phyloP scores from a whole-genome alignment of 1,140 invertebrate species.

The Pteromalus puparum region DNA sequence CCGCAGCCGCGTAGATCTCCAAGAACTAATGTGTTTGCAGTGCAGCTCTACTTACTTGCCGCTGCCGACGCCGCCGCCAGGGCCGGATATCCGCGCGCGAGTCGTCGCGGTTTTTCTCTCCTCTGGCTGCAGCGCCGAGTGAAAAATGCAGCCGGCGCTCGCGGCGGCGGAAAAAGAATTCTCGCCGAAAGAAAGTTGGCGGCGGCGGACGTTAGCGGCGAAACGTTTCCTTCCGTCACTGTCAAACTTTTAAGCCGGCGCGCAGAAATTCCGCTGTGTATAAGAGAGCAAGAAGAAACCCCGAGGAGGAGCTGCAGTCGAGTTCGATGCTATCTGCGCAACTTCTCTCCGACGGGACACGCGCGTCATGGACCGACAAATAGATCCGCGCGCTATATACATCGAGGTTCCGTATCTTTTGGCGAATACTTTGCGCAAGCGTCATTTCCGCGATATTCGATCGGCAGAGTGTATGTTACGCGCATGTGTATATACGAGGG shows the following conservation, averaged over 20 bases:
- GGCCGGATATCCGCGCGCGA: conserved; percentile 16
- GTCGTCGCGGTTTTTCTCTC: conserved; percentile 13
- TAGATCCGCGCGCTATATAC: too few relatives aligned
- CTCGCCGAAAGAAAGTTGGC: conserved; percentile 32
- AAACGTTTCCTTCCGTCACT: conserved; percentile 53
- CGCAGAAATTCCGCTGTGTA: background rate
- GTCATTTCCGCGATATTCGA: background rate
- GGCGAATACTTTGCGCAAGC: too few relatives aligned
- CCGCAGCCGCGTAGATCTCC: too few relatives aligned
- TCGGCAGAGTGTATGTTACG: too few relatives aligned
- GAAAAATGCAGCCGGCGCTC: conserved; percentile 7
- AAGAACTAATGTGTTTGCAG: conserved; percentile 37
- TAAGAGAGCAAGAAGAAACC: background rate
- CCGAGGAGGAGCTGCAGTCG: too few relatives aligned
- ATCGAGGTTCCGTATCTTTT: background rate
- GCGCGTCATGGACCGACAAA: conserved; percentile 23
- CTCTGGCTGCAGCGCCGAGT: background rate
- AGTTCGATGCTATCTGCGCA: background rate
- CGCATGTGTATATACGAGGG: too few relatives aligned
- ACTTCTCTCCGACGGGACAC: background rate
- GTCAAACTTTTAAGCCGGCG: conserved; percentile 50
- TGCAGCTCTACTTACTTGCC: conserved; percentile 14
- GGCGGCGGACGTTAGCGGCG: conserved; percentile 43
- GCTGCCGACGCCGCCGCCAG: background rate
- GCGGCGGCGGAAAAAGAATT: conserved; percentile 7